These are phyloP conservation scores for Aspidapion aeneum DNA, from an alignment of 2,888 invertebrate species.

Conservation along the genomic window DNA sequence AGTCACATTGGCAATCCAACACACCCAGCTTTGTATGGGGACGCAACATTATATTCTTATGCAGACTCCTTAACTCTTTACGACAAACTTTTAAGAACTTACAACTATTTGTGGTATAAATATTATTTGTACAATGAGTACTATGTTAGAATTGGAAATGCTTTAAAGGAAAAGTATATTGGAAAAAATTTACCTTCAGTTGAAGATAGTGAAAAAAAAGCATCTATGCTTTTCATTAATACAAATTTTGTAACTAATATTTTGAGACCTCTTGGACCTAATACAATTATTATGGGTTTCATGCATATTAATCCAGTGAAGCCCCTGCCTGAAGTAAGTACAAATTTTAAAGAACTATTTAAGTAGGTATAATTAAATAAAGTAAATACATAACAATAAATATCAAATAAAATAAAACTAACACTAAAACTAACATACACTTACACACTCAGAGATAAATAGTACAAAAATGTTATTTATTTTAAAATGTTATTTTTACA, in stretches of 20 bases:
- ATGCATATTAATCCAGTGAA: not conserved
- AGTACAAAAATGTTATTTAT: no score
- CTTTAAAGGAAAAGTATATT: constrained; percentile 37
- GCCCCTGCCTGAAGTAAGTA: not conserved
- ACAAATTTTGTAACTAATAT: constrained; percentile 36
- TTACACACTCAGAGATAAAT: no score
- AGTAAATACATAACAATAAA: no score
- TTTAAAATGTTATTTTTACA: no score
- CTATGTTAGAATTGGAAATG: constrained; percentile 29
- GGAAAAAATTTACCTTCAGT: constrained; percentile 38
- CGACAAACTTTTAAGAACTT: constrained; percentile 34
- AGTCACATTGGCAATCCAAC: constrained; percentile 31
- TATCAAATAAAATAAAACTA: no score
- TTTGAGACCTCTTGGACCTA: constrained; percentile 30
- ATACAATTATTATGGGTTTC: not conserved
- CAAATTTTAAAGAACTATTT: not conserved
- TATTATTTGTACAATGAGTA: constrained; percentile 27
- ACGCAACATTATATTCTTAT: constrained; percentile 31
- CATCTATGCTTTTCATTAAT: constrained; percentile 37
- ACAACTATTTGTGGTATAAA: constrained; percentile 30
- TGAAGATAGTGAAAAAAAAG: constrained; percentile 35
- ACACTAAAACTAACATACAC: no score
- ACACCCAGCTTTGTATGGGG: constrained; percentile 32
- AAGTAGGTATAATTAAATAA: no score
- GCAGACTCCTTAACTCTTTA: constrained; percentile 41